phyloP scores from a whole-genome alignment of 2,888 invertebrate genomes.

The Holacanthella duospinosa region DNA sequence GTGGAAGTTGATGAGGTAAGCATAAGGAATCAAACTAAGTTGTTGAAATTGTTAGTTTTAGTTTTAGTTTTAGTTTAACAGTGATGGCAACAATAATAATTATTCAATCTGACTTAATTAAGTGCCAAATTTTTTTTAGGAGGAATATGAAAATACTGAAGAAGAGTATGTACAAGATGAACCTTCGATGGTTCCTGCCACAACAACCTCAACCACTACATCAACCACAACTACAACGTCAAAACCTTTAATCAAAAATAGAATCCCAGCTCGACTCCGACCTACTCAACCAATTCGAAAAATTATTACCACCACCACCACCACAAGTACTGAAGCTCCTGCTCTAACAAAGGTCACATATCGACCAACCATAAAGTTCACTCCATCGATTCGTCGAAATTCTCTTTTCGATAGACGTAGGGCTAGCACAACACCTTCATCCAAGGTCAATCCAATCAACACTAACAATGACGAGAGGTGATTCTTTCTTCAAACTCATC shows the following conservation, averaged over 20 bases:
- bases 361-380: not conserved
- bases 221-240: slow-evolving; percentile 18
- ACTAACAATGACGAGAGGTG: not conserved
- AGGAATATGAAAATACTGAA: slow-evolving; percentile 21
- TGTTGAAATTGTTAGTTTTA: not conserved
- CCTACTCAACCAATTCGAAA: slow-evolving; percentile 7
- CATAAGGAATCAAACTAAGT: not conserved
- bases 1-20: slow-evolving; percentile 19
- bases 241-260: not conserved
- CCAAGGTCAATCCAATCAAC: not conserved
- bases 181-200: slow-evolving; percentile 15
- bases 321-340: not conserved
- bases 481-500: not conserved
- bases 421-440: not conserved
- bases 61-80: not conserved
- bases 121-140: slow-evolving; percentile 8
- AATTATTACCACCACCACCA: slow-evolving; percentile 2
- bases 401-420: not conserved
- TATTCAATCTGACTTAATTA: not conserved
- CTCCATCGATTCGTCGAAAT: not conserved
- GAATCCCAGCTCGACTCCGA: not conserved
- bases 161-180: slow-evolving; percentile 28
- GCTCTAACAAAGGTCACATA: not conserved
- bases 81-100: too few relatives aligned
- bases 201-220: slow-evolving; percentile 17